These are phyloP conservation scores for Bubo scandiacus DNA, from an alignment of 2,113 vertebrate species.

Conservation along the genomic window DNA sequence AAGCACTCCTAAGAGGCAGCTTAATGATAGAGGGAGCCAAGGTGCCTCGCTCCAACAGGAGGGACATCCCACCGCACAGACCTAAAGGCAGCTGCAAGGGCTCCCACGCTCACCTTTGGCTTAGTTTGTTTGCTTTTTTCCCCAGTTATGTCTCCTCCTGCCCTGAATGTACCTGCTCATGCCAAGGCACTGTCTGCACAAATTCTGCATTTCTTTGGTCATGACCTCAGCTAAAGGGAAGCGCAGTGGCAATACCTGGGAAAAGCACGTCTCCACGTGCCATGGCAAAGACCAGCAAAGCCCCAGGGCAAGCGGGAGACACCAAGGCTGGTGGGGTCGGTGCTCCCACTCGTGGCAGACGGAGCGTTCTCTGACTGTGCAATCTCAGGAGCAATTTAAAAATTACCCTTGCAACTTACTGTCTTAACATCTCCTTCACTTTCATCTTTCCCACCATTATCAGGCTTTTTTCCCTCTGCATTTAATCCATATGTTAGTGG, in stretches of 20 bases:
- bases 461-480: neutral
- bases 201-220: neutral
- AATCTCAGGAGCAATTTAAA: neutral
- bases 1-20: neutral
- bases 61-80: neutral
- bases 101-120: neutral
- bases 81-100: neutral
- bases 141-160: neutral
- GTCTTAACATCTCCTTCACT: neutral
- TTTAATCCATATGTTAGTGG: neutral
- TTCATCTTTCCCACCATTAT: neutral
- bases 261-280: neutral
- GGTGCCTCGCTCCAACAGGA: neutral
- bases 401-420: neutral
- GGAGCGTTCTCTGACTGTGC: neutral
- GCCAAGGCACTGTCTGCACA: neutral
- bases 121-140: neutral
- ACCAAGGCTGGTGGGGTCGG: rapidly evolving
- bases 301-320: neutral
- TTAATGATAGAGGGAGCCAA: neutral
- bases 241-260: neutral
- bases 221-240: neutral
- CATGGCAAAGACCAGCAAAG: neutral
- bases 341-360: rapidly evolving
- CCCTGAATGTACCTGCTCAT: neutral